These are phyloP conservation scores for Polydrusus pterygomalis DNA, from an alignment of 2,888 invertebrate genomes.

Conservation along the genomic window DNA sequence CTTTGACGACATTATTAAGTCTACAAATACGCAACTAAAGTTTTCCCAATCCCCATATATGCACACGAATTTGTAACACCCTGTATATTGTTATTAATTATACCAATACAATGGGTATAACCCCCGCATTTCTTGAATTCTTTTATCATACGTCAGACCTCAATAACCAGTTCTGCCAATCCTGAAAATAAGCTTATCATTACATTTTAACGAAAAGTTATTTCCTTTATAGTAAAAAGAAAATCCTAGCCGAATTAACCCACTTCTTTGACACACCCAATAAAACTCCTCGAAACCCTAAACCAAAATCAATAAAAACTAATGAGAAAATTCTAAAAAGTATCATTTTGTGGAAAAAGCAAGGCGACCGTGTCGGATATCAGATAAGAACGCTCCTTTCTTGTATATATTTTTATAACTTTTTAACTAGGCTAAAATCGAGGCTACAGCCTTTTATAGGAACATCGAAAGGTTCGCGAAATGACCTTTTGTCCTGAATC, in stretches of 20 bases:
- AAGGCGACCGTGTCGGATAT: constrained; percentile 43
- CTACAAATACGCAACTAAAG: too few relatives aligned
- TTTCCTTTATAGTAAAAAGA: not conserved
- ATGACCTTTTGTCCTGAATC: not conserved
- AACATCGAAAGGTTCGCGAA: not conserved
- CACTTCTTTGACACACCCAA: constrained; percentile 17
- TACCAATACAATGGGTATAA: too few relatives aligned
- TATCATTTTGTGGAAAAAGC: constrained; percentile 38
- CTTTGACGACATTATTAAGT: too few relatives aligned
- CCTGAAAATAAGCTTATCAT: too few relatives aligned
- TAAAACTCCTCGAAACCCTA: constrained; percentile 5
- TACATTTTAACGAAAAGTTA: not conserved
- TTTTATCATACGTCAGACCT: too few relatives aligned
- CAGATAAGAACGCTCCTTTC: constrained; percentile 42
- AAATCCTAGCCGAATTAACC: not conserved
- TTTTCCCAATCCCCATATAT: too few relatives aligned
- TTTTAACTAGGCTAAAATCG: constrained; percentile 16
- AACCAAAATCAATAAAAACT: constrained; percentile 35
- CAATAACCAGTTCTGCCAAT: too few relatives aligned
- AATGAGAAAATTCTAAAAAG: constrained; percentile 41
- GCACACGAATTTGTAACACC: too few relatives aligned
- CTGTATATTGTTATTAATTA: too few relatives aligned
- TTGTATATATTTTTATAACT: constrained; percentile 23
- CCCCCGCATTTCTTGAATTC: too few relatives aligned
- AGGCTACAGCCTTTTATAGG: not conserved